A percentile compares a stretch with the other conserved stretches of the same genome.
Conservation (phyloP, 2,888 invertebrate species). For the Chrysolina oricalcia region DNA sequence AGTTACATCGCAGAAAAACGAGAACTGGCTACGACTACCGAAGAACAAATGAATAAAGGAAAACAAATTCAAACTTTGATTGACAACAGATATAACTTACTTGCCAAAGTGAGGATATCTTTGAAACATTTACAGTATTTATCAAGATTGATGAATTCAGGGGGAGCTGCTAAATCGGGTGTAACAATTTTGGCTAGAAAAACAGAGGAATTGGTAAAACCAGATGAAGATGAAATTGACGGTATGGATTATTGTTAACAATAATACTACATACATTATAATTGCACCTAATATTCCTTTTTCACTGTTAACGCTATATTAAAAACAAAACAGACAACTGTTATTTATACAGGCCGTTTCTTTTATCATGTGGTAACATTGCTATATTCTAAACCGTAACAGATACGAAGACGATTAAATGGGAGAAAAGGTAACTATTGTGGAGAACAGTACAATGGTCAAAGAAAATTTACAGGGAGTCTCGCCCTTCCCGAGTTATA, state of each 20-base stretch:
- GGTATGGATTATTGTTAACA: conserved; percentile 43
- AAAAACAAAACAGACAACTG: too few relatives aligned
- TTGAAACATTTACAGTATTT: conserved; percentile 76
- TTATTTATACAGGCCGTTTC: too few relatives aligned
- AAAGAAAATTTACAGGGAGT: too few relatives aligned
- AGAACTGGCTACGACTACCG: conserved; percentile 71
- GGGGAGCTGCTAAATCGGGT: conserved; percentile 3
- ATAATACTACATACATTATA: too few relatives aligned
- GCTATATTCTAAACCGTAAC: too few relatives aligned
- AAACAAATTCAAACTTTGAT: conserved; percentile 68
- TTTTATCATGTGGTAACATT: too few relatives aligned
- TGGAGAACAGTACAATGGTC: too few relatives aligned
- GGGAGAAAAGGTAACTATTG: too few relatives aligned
- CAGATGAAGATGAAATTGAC: conserved; percentile 60
- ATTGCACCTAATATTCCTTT: too few relatives aligned
- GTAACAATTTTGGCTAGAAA: conserved; percentile 26
- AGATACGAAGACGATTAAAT: too few relatives aligned
- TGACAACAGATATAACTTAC: conserved; percentile 73
- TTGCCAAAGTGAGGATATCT: conserved; percentile 76
- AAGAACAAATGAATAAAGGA: conserved; percentile 71
- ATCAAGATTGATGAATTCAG: conserved; percentile 51
- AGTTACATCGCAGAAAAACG: conserved; percentile 74
- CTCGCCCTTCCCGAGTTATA: too few relatives aligned
- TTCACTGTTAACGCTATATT: too few relatives aligned
- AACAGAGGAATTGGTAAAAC: conserved; percentile 31